phyloP scores from a whole-genome alignment of 2,888 invertebrate genomes.

The Lithophane ornitopus region DNA sequence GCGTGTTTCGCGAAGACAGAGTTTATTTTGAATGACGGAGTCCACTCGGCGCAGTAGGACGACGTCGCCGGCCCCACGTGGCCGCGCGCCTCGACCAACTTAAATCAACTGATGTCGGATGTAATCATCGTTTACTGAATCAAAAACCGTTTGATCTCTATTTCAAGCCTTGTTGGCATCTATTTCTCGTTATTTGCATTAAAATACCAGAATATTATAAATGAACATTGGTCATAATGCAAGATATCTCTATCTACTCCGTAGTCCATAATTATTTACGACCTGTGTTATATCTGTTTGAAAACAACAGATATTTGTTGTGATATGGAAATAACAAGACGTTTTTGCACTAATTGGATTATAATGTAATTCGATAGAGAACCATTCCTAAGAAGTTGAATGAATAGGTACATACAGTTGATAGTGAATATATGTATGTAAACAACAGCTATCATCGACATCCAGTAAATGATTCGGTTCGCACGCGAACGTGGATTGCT shows the following conservation, averaged over 20 bases:
- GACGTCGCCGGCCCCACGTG: conserved; percentile 64
- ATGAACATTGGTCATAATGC: conserved; percentile 37
- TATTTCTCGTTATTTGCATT: conserved; percentile 56
- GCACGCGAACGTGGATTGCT: conserved; percentile 79
- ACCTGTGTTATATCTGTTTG: not conserved
- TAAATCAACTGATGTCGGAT: conserved; percentile 80
- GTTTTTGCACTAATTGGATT: conserved; percentile 17
- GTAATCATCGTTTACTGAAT: conserved; percentile 81
- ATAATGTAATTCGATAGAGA: conserved; percentile 13
- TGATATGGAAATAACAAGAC: conserved; percentile 1
- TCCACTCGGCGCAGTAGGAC: conserved; percentile 63
- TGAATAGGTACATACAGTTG: conserved; percentile 11
- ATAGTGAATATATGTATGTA: conserved; percentile 59
- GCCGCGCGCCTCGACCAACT: conserved; percentile 60
- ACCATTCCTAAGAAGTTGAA: conserved; percentile 29
- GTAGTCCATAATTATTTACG: conserved; percentile 4
- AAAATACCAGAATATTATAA: conserved; percentile 48
- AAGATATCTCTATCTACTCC: conserved; percentile 16
- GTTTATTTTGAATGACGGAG: conserved; percentile 78
- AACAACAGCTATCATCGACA: conserved; percentile 75
- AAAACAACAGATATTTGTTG: conserved; percentile 7
- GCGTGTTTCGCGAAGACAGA: conserved; percentile 80
- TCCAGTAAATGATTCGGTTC: conserved; percentile 76
- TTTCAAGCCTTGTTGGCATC: conserved; percentile 49
- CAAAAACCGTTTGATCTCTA: conserved; percentile 84